These are phyloP conservation scores for Clavelina lepadiformis DNA, from an alignment of 23 tunicate species.

Conservation along the genomic window DNA sequence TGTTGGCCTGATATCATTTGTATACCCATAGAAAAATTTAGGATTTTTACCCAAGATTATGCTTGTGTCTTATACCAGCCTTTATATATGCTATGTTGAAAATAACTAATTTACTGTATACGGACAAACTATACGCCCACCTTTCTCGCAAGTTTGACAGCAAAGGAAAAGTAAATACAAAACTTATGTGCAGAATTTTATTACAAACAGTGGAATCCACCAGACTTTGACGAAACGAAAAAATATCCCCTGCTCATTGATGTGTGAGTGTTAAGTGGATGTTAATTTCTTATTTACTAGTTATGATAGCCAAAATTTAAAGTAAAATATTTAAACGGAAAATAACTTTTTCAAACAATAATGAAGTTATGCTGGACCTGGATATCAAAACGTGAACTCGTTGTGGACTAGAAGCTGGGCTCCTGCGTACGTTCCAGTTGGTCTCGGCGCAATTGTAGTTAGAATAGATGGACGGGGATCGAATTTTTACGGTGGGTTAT, in stretches of 20 bases:
- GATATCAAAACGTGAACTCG: constrained; percentile 62
- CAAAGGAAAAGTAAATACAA: neutral
- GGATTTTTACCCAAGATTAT: no score
- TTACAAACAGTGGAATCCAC: constrained; percentile 54
- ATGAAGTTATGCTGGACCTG: constrained; percentile 85
- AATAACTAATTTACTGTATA: no score
- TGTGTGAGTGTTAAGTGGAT: constrained; percentile 41
- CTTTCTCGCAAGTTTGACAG: no score
- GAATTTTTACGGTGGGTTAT: constrained; percentile 41
- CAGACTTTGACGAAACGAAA: constrained; percentile 23
- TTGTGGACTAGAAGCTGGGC: constrained; percentile 74
- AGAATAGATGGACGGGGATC: constrained; percentile 84
- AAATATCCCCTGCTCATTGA: constrained; percentile 65
- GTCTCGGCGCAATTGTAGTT: constrained; percentile 45
- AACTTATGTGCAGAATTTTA: constrained; percentile 23
- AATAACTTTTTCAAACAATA: neutral
- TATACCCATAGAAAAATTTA: no score
- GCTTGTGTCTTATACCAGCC: no score
- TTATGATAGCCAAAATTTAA: neutral
- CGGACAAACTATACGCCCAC: no score
- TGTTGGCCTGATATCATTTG: no score
- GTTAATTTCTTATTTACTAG: neutral
- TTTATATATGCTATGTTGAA: no score
- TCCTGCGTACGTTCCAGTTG: constrained; percentile 47
- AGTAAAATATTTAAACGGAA: neutral